Evolutionary conservation across 1,140 invertebrate species (phyloP).

Genomic region (Rhopalosiphum padi): DNA sequence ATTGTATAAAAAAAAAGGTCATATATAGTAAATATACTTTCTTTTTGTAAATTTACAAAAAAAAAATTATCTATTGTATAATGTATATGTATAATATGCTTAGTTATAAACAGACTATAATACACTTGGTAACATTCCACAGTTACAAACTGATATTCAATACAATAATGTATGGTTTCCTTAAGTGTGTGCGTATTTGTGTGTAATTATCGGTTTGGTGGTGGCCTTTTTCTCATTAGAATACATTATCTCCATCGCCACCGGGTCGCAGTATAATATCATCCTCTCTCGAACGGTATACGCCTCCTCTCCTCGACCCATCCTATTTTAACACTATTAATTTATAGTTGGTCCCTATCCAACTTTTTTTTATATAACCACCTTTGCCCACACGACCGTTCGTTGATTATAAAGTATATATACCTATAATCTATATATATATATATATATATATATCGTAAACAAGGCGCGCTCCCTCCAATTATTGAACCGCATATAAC

Average conservation of each 20-base stretch:
- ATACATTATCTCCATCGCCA: background rate
- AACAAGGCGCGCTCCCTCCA: background rate
- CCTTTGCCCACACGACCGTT: background rate
- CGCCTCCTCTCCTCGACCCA: too few species aligned
- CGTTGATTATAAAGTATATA: background rate
- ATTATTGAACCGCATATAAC: background rate
- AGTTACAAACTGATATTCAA: background rate
- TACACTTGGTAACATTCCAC: background rate
- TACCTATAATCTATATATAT: too few species aligned
- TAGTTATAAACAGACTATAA: background rate
- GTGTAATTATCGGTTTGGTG: background rate
- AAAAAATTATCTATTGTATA: too few species aligned
- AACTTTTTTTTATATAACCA: background rate
- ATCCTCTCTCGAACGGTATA: background rate
- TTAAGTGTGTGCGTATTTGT: background rate
- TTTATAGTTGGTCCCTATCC: background rate
- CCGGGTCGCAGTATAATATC: background rate
- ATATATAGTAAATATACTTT: background rate
- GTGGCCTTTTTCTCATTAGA: background rate
- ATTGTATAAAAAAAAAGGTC: background rate
- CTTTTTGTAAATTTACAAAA: background rate
- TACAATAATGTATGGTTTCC: background rate
- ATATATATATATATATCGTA: background rate
- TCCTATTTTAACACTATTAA: constrained; percentile 13
- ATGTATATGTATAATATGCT: too few species aligned